A percentile compares a stretch with the other conserved stretches of the same genome.
phyloP scores from a whole-genome alignment of 35 echinoderm and acorn worm genomes.

The Apostichopus parvimensis region DNA sequence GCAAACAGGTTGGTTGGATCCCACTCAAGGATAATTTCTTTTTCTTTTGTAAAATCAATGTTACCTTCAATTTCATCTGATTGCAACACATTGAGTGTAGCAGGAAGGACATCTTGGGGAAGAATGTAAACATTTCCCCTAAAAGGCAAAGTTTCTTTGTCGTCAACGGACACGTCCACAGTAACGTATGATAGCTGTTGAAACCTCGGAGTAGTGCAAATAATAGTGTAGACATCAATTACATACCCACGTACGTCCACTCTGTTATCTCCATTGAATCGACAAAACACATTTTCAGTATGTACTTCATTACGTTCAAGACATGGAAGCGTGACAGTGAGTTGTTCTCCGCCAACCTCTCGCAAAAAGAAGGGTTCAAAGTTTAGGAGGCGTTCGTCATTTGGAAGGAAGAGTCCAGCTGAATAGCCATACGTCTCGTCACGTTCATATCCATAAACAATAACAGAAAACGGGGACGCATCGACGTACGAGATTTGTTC shows the following conservation, averaged over 20 bases:
- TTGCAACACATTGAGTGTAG: neutral
- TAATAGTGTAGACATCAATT: neutral
- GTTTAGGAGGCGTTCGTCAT: neutral
- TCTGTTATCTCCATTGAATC: neutral
- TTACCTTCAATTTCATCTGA: neutral
- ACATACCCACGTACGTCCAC: neutral
- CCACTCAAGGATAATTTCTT: neutral
- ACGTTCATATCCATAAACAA: slow-evolving; percentile 65
- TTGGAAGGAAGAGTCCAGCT: slow-evolving; percentile 55
- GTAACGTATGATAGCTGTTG: neutral
- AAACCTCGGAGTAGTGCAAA: slow-evolving; percentile 17
- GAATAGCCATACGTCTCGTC: slow-evolving; percentile 66
- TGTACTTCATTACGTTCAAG: neutral
- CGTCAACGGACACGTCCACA: neutral
- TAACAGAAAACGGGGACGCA: slow-evolving; percentile 58
- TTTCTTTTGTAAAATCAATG: neutral
- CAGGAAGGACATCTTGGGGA: neutral
- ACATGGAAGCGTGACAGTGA: neutral
- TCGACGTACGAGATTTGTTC: slow-evolving; percentile 24
- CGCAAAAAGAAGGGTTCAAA: neutral
- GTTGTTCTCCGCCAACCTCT: slow-evolving; percentile 13
- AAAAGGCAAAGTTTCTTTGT: neutral
- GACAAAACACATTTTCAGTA: neutral
- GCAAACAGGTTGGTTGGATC: neutral
- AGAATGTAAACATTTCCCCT: slow-evolving; percentile 17